Percentiles rank a stretch among this genome's conserved stretches.
phyloP scores from a whole-genome alignment of 2,888 invertebrate genomes.

The Leptothorax acervorum region DNA sequence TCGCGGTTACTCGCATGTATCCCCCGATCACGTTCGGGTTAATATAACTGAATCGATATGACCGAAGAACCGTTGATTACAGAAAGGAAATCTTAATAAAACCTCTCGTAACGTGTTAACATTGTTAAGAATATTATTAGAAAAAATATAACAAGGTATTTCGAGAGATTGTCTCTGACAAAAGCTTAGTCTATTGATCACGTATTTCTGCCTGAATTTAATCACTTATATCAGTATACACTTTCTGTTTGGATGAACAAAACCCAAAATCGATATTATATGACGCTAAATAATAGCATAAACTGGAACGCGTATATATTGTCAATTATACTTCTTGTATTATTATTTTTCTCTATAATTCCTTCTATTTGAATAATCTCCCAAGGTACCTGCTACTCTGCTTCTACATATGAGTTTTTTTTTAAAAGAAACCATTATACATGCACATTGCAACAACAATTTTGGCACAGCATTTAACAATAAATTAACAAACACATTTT shows the following conservation, averaged over 20 bases:
- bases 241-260: background rate
- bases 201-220: background rate
- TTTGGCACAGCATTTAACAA: background rate
- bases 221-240: background rate
- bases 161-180: background rate
- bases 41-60: background rate
- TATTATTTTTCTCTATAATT: background rate
- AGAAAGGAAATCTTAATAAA: background rate
- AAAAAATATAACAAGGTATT: background rate
- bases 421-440: background rate
- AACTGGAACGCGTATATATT: background rate
- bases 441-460: background rate
- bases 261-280: background rate
- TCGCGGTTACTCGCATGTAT: conserved; percentile 8
- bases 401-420: background rate
- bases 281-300: background rate
- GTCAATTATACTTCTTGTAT: background rate
- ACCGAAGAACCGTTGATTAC: conserved; percentile 15
- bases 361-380: background rate
- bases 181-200: background rate
- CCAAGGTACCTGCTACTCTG: background rate
- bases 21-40: background rate
- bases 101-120: background rate
- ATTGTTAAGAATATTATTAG: conserved; percentile 5
- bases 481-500: conserved; percentile 52